A percentile compares a stretch with the other conserved stretches of the same genome.
phyloP scores from a whole-genome alignment of 2,113 vertebrate species.

The Hepsetus odoe region DNA sequence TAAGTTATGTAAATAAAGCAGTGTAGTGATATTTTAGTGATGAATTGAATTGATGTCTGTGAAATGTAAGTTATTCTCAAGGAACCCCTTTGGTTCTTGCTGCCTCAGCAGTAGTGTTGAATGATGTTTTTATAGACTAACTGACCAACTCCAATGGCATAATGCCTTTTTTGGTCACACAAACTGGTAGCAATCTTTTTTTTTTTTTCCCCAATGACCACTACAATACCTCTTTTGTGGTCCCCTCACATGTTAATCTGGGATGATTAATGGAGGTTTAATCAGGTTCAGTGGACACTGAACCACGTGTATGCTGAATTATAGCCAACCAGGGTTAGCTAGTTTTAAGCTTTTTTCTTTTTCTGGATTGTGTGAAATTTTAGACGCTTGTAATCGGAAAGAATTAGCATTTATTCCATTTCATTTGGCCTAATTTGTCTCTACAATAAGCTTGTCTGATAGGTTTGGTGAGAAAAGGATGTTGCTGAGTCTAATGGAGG shows the following conservation, averaged over 20 bases:
- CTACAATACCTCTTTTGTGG: slow-evolving; percentile 46
- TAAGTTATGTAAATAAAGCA: background rate
- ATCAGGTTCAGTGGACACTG: slow-evolving; percentile 60
- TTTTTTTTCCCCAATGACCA: slow-evolving; percentile 43
- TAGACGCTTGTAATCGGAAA: no score
- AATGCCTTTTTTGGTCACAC: background rate
- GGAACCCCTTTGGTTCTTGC: background rate
- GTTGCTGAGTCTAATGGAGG: background rate
- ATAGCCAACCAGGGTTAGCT: background rate
- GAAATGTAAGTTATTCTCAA: background rate
- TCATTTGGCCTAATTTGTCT: background rate
- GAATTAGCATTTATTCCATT: background rate
- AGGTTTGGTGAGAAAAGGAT: background rate
- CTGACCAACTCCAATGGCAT: background rate
- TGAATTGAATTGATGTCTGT: background rate
- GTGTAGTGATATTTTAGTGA: background rate
- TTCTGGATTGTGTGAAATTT: background rate
- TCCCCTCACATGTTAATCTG: slow-evolving; percentile 59
- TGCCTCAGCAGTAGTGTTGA: background rate
- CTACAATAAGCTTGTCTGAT: background rate
- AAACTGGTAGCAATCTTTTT: background rate
- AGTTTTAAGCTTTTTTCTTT: background rate
- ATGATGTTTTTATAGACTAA: background rate
- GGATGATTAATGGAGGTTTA: slow-evolving; percentile 73
- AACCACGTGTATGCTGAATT: slow-evolving; percentile 42